A percentile compares a stretch with the other conserved stretches of the same genome.
Conservation (phyloP, 2,888 invertebrate genomes). For the Coenonympha arcania region DNA sequence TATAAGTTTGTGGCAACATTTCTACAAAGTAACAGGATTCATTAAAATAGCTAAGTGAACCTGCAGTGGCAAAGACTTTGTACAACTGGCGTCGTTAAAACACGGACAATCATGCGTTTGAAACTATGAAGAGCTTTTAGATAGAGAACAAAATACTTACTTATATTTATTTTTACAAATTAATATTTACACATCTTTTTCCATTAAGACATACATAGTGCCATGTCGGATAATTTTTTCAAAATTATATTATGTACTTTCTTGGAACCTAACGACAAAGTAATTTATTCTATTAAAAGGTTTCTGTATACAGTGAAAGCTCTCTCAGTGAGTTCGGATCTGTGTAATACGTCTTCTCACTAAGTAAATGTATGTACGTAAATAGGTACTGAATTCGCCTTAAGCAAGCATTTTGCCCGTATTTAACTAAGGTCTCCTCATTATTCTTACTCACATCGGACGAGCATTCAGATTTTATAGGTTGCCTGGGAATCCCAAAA, state of each 20-base stretch:
- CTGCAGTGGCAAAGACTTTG: slow-evolving; percentile 7
- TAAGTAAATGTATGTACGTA: background rate
- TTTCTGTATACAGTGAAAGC: slow-evolving; percentile 10
- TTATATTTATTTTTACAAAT: too few relatives aligned
- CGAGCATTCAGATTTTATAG: slow-evolving; percentile 1
- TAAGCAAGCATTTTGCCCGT: background rate
- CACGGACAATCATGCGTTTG: background rate
- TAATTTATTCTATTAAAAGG: slow-evolving; percentile 15
- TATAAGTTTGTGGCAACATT: slow-evolving; percentile 27
- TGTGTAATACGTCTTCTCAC: slow-evolving; percentile 6
- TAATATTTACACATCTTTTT: too few relatives aligned
- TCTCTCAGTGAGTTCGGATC: slow-evolving; percentile 8
- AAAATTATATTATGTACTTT: slow-evolving; percentile 11
- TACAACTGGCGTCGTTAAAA: background rate
- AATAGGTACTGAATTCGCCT: background rate
- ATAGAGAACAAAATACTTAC: background rate
- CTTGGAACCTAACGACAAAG: slow-evolving; percentile 11
- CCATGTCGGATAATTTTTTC: too few relatives aligned
- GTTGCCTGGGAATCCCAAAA: background rate
- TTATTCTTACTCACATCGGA: background rate
- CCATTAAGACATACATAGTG: too few relatives aligned
- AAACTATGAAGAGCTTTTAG: background rate
- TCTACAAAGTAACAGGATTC: slow-evolving; percentile 36
- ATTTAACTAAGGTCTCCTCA: background rate
- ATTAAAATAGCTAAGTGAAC: slow-evolving; percentile 32